These are phyloP conservation scores for Trichogramma dendrolimi DNA, from an alignment of 2,888 invertebrate species.

Conservation along the genomic window DNA sequence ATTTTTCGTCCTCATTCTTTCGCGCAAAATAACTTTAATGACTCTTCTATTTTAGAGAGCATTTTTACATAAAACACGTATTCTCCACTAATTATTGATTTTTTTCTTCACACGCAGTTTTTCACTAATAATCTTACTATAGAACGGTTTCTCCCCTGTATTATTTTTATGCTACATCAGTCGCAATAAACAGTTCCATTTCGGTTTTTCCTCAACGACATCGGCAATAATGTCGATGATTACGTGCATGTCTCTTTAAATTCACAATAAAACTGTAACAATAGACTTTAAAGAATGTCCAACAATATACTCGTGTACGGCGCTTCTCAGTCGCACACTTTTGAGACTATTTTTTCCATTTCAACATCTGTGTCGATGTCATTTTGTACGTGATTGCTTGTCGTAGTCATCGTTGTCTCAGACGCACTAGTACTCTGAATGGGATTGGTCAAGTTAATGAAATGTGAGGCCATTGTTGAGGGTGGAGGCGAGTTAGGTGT, in stretches of 20 bases:
- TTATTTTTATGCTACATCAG: no score
- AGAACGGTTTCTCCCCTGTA: no score
- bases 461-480: slow-evolving; percentile 31
- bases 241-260: slow-evolving; percentile 4
- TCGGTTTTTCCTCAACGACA: no score
- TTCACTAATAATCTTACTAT: no score
- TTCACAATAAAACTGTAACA: slow-evolving; percentile 30
- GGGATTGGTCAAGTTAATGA: slow-evolving; percentile 24
- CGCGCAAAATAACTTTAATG: no score
- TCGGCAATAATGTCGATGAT: no score
- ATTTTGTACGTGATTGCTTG: slow-evolving; percentile 45
- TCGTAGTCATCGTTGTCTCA: slow-evolving; percentile 34
- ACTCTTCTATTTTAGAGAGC: no score
- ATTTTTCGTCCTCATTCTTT: no score
- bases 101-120: no score
- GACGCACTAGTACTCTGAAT: slow-evolving; percentile 38
- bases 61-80: no score
- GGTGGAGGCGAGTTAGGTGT: slow-evolving; percentile 46
- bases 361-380: slow-evolving; percentile 66
- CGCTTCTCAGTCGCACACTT: slow-evolving; percentile 60
- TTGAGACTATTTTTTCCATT: slow-evolving; percentile 74
- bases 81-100: no score
- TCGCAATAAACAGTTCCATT: no score
- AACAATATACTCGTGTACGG: slow-evolving; percentile 50
- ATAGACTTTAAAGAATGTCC: slow-evolving; percentile 52